A percentile compares a stretch with the other conserved stretches of the same genome.
These are phyloP conservation scores for Anodontia alba DNA, from an alignment of 2,888 invertebrate genomes.

Conservation along the genomic window DNA sequence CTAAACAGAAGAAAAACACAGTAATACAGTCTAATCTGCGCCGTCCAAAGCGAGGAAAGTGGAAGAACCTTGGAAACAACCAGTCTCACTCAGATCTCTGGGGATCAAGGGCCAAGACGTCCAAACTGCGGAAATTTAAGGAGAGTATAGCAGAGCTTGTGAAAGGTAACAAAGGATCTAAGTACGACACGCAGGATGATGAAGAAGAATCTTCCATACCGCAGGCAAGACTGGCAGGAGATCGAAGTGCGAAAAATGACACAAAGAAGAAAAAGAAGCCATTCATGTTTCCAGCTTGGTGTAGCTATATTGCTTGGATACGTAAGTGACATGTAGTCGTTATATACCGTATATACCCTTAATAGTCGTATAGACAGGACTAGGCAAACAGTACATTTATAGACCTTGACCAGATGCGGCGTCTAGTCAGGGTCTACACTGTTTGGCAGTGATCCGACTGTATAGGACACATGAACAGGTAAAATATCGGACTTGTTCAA, in stretches of 20 bases:
- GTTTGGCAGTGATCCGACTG: too few relatives aligned
- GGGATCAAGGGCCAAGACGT: constrained; percentile 62
- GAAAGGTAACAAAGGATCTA: constrained; percentile 70
- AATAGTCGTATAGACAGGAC: too few relatives aligned
- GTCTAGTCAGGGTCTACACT: too few relatives aligned
- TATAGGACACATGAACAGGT: too few relatives aligned
- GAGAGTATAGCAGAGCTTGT: constrained; percentile 77
- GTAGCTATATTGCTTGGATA: constrained; percentile 83
- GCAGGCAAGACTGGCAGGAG: constrained; percentile 63
- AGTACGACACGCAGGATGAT: constrained; percentile 66
- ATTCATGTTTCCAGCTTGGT: constrained; percentile 82
- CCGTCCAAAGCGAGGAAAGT: constrained; percentile 76
- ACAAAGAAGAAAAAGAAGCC: constrained; percentile 82
- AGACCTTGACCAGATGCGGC: too few relatives aligned
- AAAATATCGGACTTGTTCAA: too few relatives aligned
- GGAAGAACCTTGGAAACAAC: constrained; percentile 77
- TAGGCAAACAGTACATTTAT: too few relatives aligned
- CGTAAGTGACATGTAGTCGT: constrained; percentile 71
- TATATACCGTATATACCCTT: too few relatives aligned
- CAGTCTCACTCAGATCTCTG: constrained; percentile 62
- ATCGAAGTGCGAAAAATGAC: constrained; percentile 58
- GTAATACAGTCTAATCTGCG: constrained; percentile 78
- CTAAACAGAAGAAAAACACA: constrained; percentile 78
- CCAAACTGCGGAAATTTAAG: constrained; percentile 75
- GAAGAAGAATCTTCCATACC: constrained; percentile 65